These are phyloP conservation scores for Anodontia alba DNA, from an alignment of 2,888 invertebrate species.

Conservation along the genomic window DNA sequence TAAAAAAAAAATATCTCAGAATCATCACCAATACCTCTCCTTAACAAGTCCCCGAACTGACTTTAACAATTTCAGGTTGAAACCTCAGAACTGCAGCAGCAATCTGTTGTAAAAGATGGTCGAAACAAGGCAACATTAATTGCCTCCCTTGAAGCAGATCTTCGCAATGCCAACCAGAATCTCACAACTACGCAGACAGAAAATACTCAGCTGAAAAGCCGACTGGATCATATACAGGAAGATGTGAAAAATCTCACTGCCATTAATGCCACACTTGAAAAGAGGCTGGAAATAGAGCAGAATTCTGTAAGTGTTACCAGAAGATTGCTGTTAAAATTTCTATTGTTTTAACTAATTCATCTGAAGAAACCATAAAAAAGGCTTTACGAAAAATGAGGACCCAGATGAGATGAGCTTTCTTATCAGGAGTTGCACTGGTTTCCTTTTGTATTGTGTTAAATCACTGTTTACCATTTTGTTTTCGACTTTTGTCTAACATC, in stretches of 20 bases:
- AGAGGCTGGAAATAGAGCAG: constrained; percentile 69
- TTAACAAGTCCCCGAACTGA: no score
- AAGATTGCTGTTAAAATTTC: no score
- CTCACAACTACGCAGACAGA: constrained; percentile 64
- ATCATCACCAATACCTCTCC: no score
- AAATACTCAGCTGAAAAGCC: constrained; percentile 63
- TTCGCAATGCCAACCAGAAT: constrained; percentile 60
- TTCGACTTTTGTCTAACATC: no score
- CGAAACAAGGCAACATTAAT: constrained; percentile 72
- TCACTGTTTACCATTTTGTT: no score
- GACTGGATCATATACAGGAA: constrained; percentile 69
- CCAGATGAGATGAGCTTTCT: no score
- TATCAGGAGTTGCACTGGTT: no score
- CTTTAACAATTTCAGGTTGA: constrained; percentile 72
- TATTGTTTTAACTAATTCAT: no score
- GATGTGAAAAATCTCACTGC: constrained; percentile 69
- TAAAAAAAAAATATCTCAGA: no score
- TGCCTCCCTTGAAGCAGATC: constrained; percentile 66
- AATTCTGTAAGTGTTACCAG: constrained; percentile 61
- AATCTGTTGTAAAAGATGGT: constrained; percentile 58
- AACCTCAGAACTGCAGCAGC: constrained; percentile 63
- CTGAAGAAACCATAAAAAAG: no score
- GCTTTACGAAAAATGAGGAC: no score
- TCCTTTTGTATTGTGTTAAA: no score
- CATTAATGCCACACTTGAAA: constrained; percentile 68